Conservation (phyloP, 2,113 vertebrate genomes). For the Notiomystis cincta region DNA sequence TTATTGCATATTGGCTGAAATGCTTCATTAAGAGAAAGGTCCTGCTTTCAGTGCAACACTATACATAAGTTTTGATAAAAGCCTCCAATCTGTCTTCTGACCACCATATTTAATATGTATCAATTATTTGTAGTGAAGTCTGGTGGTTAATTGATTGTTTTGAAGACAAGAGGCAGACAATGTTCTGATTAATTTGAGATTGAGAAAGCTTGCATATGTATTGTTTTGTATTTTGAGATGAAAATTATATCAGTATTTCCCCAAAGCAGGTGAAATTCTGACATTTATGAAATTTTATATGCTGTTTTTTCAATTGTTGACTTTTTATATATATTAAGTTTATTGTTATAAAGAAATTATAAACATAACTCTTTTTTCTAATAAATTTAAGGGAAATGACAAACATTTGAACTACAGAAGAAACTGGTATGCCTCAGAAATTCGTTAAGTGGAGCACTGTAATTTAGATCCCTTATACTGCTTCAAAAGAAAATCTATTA, state of each 20-base stretch:
- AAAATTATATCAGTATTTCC: background rate
- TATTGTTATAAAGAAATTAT: background rate
- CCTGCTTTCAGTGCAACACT: background rate
- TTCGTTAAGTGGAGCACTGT: background rate
- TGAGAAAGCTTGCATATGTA: background rate
- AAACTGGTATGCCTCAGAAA: background rate
- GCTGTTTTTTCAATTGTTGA: background rate
- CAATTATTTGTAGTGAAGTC: constrained; percentile 29
- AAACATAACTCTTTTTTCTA: background rate
- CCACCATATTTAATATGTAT: constrained; percentile 11
- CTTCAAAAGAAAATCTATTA: background rate
- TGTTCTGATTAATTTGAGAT: constrained; percentile 27
- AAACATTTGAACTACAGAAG: background rate
- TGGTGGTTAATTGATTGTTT: constrained; percentile 41
- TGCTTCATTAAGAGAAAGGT: background rate
- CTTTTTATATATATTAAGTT: background rate
- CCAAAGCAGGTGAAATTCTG: background rate
- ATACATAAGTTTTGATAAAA: background rate
- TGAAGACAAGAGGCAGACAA: background rate
- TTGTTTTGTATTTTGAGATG: background rate
- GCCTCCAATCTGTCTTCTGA: constrained; percentile 41
- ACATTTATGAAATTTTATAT: background rate
- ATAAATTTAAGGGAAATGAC: background rate
- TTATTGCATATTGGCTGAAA: background rate
- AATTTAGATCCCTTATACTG: background rate